phyloP scores from a whole-genome alignment of 1,140 invertebrate genomes.

The Dinothrombium tinctorium region DNA sequence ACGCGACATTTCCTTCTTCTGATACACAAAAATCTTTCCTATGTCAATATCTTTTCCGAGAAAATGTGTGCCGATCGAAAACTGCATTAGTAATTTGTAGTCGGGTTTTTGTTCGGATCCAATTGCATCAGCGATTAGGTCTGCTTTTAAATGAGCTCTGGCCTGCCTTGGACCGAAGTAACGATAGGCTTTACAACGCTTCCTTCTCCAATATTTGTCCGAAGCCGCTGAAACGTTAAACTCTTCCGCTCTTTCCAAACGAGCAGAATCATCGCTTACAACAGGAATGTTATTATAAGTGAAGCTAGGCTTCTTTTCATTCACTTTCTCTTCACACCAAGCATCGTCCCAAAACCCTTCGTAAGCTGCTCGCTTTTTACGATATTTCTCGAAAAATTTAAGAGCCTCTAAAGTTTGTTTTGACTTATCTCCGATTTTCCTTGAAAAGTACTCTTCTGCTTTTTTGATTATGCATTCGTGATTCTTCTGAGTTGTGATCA shows the following conservation, averaged over 20 bases:
- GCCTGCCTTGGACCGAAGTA: conserved; percentile 5
- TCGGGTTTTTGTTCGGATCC: conserved; percentile 4
- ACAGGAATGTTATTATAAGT: no score
- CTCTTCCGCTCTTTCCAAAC: neutral
- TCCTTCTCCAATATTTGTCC: neutral
- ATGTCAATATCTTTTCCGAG: conserved; percentile 13
- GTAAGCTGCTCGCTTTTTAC: neutral
- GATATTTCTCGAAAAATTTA: no score
- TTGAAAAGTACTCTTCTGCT: no score
- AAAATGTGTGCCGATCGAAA: conserved; percentile 11
- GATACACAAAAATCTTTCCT: conserved; percentile 12
- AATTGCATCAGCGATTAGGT: conserved; percentile 1
- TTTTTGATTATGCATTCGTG: no score
- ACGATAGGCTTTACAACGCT: conserved; percentile 6
- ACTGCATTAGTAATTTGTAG: conserved; percentile 13
- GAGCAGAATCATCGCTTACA: neutral
- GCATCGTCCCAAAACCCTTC: conserved; percentile 5
- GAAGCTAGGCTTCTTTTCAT: neutral
- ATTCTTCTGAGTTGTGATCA: no score
- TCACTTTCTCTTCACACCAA: neutral
- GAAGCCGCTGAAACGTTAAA: neutral
- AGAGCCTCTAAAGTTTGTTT: no score
- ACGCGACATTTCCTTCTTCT: conserved; percentile 7
- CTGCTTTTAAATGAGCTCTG: conserved; percentile 3
- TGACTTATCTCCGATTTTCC: no score